A percentile compares a stretch with the other conserved stretches of the same genome.
Conservation (phyloP, 1,140 invertebrate species). For the Bombus impatiens region DNA sequence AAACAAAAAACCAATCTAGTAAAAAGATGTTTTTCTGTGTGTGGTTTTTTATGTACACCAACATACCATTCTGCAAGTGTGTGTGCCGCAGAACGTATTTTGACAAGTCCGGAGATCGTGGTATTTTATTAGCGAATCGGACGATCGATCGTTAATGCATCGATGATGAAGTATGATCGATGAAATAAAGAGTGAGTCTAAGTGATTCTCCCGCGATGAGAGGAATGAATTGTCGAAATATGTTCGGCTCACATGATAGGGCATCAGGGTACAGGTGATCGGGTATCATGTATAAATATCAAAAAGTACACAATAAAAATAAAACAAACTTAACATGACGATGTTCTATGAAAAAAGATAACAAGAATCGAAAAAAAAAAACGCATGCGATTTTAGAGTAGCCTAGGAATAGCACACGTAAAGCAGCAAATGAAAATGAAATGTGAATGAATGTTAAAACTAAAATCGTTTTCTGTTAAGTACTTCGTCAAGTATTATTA, state of each 20-base stretch:
- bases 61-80: conserved; percentile 83
- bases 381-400: conserved; percentile 66
- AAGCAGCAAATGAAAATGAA: conserved; percentile 82
- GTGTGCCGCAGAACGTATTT: conserved; percentile 76
- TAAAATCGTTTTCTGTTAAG: conserved; percentile 73
- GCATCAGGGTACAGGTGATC: conserved; percentile 66
- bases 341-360: conserved; percentile 47
- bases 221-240: conserved; percentile 73
- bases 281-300: conserved; percentile 71
- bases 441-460: conserved; percentile 78
- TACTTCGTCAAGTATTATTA: conserved; percentile 80
- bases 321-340: conserved; percentile 62
- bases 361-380: conserved; percentile 34
- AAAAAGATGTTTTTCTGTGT: conserved; percentile 79
- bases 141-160: conserved; percentile 28
- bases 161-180: conserved; percentile 21
- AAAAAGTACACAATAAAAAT: conserved; percentile 58
- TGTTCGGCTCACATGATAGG: conserved; percentile 70
- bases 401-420: conserved; percentile 77
- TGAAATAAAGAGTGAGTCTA: conserved; percentile 6
- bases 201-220: conserved; percentile 1
- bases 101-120: conserved; percentile 55
- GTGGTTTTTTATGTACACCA: conserved; percentile 82
- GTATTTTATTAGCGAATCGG: conserved; percentile 5
- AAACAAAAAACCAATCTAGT: conserved; percentile 74